A percentile compares a stretch with the other conserved stretches of the same genome.
Conservation (phyloP, 2,888 invertebrate genomes). For the Rhingia campestris region DNA sequence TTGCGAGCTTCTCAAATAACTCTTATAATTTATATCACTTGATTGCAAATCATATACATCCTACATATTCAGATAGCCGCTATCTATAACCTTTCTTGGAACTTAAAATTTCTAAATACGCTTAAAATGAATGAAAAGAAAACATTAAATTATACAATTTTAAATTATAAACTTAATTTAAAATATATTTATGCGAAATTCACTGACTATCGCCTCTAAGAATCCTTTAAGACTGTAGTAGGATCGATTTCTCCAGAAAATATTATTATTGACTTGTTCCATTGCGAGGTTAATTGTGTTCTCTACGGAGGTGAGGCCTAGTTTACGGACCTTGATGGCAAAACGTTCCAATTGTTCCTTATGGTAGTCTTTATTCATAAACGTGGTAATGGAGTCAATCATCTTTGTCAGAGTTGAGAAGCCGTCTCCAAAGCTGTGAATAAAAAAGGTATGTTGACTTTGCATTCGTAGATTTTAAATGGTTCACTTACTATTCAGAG, state of each 20-base stretch:
- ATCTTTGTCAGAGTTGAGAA: conserved; percentile 84
- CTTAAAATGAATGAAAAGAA: conserved; percentile 3
- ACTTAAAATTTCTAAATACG: conserved; percentile 19
- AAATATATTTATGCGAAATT: conserved; percentile 81
- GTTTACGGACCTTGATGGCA: conserved; percentile 78
- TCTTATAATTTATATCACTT: conserved; percentile 74
- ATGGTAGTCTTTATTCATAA: conserved; percentile 84
- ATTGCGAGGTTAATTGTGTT: conserved; percentile 80
- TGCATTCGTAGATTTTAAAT: neutral
- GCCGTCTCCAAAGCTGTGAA: conserved; percentile 84
- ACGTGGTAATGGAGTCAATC: conserved; percentile 84
- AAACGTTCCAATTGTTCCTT: conserved; percentile 81
- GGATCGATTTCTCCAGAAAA: conserved; percentile 81
- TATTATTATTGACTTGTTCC: conserved; percentile 82
- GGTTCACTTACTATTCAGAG: conserved; percentile 81
- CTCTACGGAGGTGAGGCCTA: conserved; percentile 80
- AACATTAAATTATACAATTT: conserved; percentile 12
- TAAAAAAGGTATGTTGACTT: conserved; percentile 1
- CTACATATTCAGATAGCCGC: conserved; percentile 31
- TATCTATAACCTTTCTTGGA: conserved; percentile 20
- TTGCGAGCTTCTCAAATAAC: conserved; percentile 42
- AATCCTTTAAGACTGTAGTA: conserved; percentile 81
- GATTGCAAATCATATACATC: conserved; percentile 67
- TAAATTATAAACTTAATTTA: conserved; percentile 73
- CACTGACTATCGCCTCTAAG: conserved; percentile 81